Evolutionary conservation across 2,113 vertebrate species (phyloP), one percentile per base, ranked within the genome.

Genomic region (Lepus timidus): DNA sequence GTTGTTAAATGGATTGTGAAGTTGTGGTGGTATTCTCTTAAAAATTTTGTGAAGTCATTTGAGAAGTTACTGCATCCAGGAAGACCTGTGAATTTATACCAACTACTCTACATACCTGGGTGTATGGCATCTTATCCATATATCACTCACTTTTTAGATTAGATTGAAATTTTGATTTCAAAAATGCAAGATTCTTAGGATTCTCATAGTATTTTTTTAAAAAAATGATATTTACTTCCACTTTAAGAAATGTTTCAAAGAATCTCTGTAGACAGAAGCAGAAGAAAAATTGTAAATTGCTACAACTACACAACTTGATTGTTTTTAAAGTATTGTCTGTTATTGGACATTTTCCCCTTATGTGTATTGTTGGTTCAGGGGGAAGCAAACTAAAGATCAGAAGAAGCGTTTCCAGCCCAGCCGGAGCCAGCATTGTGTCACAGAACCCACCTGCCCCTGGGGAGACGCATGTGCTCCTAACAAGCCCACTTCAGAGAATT

Each of bases 221-320:
- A 71, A 67, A 68, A 33, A 1, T 65, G 25, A 61, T 1, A 90
- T 61, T 70, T 70, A 49, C 23, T 82, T 88, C 49, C 71, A 85
- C n/a, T 92, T 73, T 49, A 75, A 90, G 52, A 95, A 75, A 61
- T 36, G 17, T n/a, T 94, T 74, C 49, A 82, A 64, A n/a, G 13
- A 79, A 55, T 62, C 5, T 75, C 25, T 58, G 13, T 13, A 76
- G 51, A 55, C 29, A 65, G 16, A 81, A 81, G 6, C 13, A 23
- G 9, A 83, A 92, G 52, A 6, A 88, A 88, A 91, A 58, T 36
- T 88, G 31, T 61, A 73, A 67, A 2, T 85, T 64, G 2, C n/a
- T 85, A 11, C 1, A 67, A 61, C 25, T 68, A 61, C 22, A 36
- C 6, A 81, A 49, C 22, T 39, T 39, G 33, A 10, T 70, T 80